A percentile compares a stretch with the other conserved stretches of the same genome.
Conservation (phyloP, 2,888 invertebrate species). For the Tineola bisselliella region DNA sequence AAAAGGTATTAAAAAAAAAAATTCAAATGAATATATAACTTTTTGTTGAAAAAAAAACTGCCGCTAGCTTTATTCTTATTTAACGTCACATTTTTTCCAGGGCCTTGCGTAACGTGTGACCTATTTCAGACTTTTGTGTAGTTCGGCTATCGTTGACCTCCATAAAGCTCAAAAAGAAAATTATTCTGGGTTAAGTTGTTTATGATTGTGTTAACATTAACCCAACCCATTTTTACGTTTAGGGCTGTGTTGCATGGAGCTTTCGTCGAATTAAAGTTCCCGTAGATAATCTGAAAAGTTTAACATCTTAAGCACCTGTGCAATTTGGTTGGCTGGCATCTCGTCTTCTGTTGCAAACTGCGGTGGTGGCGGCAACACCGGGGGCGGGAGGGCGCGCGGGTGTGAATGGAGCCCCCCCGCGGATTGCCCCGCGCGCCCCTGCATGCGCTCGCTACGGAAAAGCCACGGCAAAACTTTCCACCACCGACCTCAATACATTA, state of each 20-base stretch:
- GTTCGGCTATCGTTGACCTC: not conserved
- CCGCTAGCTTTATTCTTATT: not conserved
- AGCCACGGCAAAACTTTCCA: constrained; percentile 17
- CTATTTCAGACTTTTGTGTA: not conserved
- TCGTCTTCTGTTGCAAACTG: constrained; percentile 59
- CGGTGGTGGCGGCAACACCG: constrained; percentile 57
- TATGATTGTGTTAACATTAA: not conserved
- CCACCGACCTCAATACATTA: constrained; percentile 25
- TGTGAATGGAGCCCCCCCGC: constrained; percentile 52
- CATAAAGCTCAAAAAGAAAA: not conserved
- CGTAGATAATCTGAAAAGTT: not conserved
- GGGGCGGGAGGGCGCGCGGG: constrained; percentile 62
- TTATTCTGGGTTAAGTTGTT: not conserved
- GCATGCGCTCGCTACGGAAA: constrained; percentile 51
- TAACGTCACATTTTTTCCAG: not conserved
- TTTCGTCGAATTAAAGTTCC: too few species aligned
- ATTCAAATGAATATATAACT: not conserved
- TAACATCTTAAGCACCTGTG: not conserved
- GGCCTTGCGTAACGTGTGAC: not conserved
- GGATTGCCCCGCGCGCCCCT: constrained; percentile 57
- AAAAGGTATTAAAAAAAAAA: not conserved
- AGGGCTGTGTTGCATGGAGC: too few species aligned
- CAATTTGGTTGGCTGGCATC: constrained; percentile 47
- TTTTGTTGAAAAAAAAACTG: not conserved
- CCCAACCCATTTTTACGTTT: not conserved